phyloP scores from a whole-genome alignment of 1,140 invertebrate genomes.

The Gryon sp. region DNA sequence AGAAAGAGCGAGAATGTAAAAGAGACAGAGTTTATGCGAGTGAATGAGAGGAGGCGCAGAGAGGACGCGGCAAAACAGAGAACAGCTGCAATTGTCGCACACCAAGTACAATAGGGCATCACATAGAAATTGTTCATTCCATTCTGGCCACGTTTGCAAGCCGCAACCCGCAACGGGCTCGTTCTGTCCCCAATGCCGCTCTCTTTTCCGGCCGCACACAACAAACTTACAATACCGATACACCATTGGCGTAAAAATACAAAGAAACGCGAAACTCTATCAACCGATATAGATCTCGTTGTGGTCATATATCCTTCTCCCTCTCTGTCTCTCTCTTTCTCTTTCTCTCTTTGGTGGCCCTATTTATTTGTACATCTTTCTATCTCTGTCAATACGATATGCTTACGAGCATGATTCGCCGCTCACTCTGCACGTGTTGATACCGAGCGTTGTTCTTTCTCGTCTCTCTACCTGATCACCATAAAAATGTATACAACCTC shows the following conservation, averaged over 20 bases:
- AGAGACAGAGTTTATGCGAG: no score
- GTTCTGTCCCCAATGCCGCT: slow-evolving; percentile 27
- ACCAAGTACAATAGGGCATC: slow-evolving; percentile 55
- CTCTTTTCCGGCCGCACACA: slow-evolving; percentile 52
- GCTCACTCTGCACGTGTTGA: not conserved
- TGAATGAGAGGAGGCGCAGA: no score
- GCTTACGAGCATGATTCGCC: no score
- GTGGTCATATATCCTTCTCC: not conserved
- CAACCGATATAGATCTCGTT: slow-evolving; percentile 57
- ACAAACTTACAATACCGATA: slow-evolving; percentile 67
- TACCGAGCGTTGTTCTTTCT: not conserved
- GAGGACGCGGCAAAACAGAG: slow-evolving; percentile 37
- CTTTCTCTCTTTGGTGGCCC: no score
- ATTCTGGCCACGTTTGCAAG: slow-evolving; percentile 71
- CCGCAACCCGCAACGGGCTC: slow-evolving; percentile 45
- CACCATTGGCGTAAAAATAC: slow-evolving; percentile 44
- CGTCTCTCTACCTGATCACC: slow-evolving; percentile 75
- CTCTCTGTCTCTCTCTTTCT: not conserved
- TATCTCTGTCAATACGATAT: not conserved
- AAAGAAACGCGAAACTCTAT: slow-evolving; percentile 64
- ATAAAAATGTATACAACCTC: slow-evolving; percentile 78
- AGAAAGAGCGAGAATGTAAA: slow-evolving; percentile 8
- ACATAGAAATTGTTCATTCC: slow-evolving; percentile 67
- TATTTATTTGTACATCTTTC: no score
- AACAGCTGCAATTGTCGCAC: slow-evolving; percentile 61